These are phyloP conservation scores for Escarpia spicata DNA, from an alignment of 2,888 invertebrate species.

Conservation along the genomic window DNA sequence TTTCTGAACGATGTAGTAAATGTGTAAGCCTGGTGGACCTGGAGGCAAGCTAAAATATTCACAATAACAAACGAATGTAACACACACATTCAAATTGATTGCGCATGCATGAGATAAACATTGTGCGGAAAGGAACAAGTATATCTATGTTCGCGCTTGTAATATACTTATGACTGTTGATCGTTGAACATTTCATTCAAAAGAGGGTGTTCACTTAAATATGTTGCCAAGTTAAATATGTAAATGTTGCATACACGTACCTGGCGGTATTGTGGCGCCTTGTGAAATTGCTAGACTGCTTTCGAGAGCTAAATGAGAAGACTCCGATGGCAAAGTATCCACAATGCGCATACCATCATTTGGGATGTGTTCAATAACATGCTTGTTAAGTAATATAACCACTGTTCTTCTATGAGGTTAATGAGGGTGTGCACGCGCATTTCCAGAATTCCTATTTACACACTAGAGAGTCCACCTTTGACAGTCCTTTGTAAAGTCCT, in stretches of 20 bases:
- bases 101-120: not conserved
- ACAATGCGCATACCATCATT: not conserved
- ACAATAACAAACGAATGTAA: not conserved
- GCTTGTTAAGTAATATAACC: not conserved
- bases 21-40: not conserved
- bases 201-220: not conserved
- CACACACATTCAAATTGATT: not conserved
- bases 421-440: not conserved
- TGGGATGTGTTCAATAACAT: not conserved
- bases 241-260: not conserved
- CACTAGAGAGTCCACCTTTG: not conserved
- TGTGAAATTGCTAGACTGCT: not conserved
- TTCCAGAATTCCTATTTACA: not conserved
- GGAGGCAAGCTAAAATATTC: not conserved
- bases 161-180: not conserved
- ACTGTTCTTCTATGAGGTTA: not conserved
- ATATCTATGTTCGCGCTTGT: not conserved
- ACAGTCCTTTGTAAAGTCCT: no score
- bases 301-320: not conserved
- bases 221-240: not conserved
- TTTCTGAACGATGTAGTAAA: not conserved
- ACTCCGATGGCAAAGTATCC: not conserved
- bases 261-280: not conserved
- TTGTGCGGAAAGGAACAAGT: not conserved
- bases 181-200: not conserved